Percentiles rank a stretch among this genome's conserved stretches.
These are phyloP conservation scores for Octomys mimax DNA, from an alignment of 2,797 vertebrate genomes.

Conservation along the genomic window DNA sequence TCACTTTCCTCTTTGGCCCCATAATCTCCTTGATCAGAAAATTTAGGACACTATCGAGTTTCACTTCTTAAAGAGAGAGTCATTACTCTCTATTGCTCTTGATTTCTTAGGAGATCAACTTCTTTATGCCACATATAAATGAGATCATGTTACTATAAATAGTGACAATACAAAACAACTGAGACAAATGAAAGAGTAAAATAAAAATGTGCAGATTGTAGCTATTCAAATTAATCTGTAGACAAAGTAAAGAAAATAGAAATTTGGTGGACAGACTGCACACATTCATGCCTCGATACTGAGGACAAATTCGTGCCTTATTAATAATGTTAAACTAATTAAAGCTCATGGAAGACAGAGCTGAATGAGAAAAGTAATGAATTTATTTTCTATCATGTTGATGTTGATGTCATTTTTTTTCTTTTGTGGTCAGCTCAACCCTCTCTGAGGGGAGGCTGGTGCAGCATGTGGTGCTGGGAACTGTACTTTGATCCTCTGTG, in stretches of 20 bases:
- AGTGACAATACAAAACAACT: not conserved
- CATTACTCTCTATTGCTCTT: no score
- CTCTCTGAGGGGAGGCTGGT: no score
- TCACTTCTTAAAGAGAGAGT: no score
- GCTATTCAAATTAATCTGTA: not conserved
- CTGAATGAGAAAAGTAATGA: not conserved
- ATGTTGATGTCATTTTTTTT: not conserved
- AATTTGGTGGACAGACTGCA: not conserved
- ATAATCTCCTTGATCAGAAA: no score
- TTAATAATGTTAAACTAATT: not conserved
- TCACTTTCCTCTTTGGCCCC: no score
- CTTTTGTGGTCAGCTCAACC: no score
- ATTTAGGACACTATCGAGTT: no score
- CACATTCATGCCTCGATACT: not conserved
- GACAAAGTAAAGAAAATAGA: not conserved
- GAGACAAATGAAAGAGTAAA: not conserved
- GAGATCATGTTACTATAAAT: not conserved
- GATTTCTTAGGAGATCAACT: no score
- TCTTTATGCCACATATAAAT: not conserved
- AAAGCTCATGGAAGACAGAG: no score
- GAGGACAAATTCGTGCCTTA: not conserved
- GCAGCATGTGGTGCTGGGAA: no score
- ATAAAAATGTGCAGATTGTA: not conserved
- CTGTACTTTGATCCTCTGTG: no score
- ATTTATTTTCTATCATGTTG: not conserved